Evolutionary conservation across 1,140 invertebrate genomes (phyloP).

Genomic region (Drosophila dunni): DNA sequence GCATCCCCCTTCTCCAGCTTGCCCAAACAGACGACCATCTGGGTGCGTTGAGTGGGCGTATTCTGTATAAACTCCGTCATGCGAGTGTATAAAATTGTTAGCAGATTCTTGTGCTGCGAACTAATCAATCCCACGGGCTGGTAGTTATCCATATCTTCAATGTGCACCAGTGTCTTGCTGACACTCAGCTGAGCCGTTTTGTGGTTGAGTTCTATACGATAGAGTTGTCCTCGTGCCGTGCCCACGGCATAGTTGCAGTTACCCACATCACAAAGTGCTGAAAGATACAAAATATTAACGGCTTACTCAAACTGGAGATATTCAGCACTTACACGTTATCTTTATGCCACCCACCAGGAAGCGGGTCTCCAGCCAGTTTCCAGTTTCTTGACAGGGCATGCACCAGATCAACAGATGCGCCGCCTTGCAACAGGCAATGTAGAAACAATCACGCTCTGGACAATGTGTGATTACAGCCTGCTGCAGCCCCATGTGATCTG

Average conservation of each 20-base stretch:
- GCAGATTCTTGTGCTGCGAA: slow-evolving; percentile 46
- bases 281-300: not conserved
- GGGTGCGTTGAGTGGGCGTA: not conserved
- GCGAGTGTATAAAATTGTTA: slow-evolving; percentile 50
- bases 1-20: slow-evolving; percentile 37
- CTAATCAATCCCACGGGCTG: slow-evolving; percentile 51
- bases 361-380: slow-evolving; percentile 38
- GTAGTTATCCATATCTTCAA: slow-evolving; percentile 24
- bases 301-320: not conserved
- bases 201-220: slow-evolving; percentile 35
- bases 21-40: slow-evolving; percentile 41
- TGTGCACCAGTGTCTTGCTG: slow-evolving; percentile 27
- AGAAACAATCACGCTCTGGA: slow-evolving; percentile 34
- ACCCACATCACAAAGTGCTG: slow-evolving; percentile 26
- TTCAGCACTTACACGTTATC: slow-evolving; percentile 51
- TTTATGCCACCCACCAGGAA: slow-evolving; percentile 65
- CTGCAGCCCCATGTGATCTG: slow-evolving; percentile 64
- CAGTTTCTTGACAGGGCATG: slow-evolving; percentile 6
- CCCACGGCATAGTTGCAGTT: slow-evolving; percentile 31
- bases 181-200: slow-evolving; percentile 30
- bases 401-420: slow-evolving; percentile 64
- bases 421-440: slow-evolving; percentile 62
- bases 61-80: slow-evolving; percentile 54
- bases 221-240: slow-evolving; percentile 30
- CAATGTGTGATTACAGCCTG: slow-evolving; percentile 44